Percentiles rank a stretch among this genome's conserved stretches.
Conservation (phyloP, 2,113 vertebrate species). For the Serinus canaria region DNA sequence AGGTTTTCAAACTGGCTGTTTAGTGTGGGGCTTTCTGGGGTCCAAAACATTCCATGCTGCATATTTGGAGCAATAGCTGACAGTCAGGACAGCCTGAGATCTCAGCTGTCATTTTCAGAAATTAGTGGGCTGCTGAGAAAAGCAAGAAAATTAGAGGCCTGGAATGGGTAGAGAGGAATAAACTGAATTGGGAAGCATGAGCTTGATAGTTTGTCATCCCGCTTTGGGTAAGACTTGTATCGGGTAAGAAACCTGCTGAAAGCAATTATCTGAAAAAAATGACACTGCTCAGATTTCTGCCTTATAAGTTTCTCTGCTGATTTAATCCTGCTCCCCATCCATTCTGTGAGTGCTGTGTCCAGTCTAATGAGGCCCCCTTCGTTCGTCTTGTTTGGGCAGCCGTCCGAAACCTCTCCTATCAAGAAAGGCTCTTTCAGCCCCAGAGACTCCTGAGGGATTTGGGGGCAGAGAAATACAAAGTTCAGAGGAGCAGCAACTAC, state of each 20-base stretch:
- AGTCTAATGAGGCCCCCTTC: background rate
- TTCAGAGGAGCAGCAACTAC: background rate
- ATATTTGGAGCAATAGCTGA: background rate
- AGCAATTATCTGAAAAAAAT: constrained; percentile 47
- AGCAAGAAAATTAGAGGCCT: background rate
- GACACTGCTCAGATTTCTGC: constrained; percentile 25
- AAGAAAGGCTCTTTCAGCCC: background rate
- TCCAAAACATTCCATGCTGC: background rate
- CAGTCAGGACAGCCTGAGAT: background rate
- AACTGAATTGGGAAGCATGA: constrained; percentile 19
- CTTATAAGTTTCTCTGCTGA: background rate
- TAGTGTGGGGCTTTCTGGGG: background rate
- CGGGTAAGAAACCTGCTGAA: constrained; percentile 34
- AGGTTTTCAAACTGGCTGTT: background rate
- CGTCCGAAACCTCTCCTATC: background rate
- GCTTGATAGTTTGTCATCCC: background rate
- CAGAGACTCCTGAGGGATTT: background rate
- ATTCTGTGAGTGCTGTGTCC: background rate
- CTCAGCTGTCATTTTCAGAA: background rate
- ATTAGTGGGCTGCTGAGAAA: background rate
- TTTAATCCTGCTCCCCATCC: background rate
- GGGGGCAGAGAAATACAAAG: background rate
- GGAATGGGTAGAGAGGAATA: background rate
- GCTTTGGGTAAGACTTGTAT: constrained; percentile 22
- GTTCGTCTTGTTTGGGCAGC: background rate